Evolutionary conservation across 1,140 invertebrate species (phyloP), one percentile per base, ranked within the genome.

Genomic region (Psilanteris sp.): DNA sequence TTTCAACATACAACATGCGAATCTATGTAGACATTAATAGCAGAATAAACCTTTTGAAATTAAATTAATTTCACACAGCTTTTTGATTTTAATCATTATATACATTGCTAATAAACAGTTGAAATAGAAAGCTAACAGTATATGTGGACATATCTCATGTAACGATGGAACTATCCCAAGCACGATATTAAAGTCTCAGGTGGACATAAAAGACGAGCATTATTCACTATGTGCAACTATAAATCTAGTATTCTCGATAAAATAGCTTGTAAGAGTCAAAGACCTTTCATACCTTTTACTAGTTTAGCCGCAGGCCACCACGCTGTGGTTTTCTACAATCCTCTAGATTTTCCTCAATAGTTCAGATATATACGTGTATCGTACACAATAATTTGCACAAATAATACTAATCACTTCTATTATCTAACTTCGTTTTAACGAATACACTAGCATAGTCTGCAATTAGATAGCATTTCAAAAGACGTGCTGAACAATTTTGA

Each of bases 191-290:
- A 62, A 55, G 57, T 64, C 68, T 72, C 39, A 64, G 57, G 68
- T 72, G 57, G 31, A 64, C 50, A 43, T 64, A 57, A 73, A 64
- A 73, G 68, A 64, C 59, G 39, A 64, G 34, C 52, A 64, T 73
- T 64, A 73, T 73, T 73, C 68, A 73, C 57, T 64, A 26, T 39
- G 41, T 14, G 8, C 16, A 43, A 43, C 50, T 46, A 64, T 73
- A 73, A 73, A 73, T 73, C 68, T 59, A 36, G 52, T 48, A 55
- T 64, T 73, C 43, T 59, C 68, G 59, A 73, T 73, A 73, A 73
- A 73, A 59, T 73, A 57, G 57, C 57, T 64, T 50, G 50, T 20
- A 57, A 48, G 57, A 59, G 41, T 14, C 37, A 32, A 57, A 73
- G 68, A 50, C 59, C 68, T 73, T 43, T 64, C 50, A 29, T 64